phyloP scores from a whole-genome alignment of 2,888 invertebrate species.

The Cheilosia vulpina region DNA sequence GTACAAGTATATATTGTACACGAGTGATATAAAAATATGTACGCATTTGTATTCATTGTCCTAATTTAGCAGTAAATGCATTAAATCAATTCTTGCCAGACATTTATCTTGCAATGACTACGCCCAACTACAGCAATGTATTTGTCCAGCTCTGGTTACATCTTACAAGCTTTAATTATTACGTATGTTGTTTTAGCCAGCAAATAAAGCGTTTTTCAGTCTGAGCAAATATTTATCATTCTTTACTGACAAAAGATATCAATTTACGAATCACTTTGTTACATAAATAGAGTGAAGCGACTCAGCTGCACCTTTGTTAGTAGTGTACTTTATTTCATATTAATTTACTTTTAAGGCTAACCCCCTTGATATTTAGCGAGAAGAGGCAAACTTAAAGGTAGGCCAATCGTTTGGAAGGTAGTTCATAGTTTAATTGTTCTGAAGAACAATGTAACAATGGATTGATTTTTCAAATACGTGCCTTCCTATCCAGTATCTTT shows the following conservation, averaged over 20 bases:
- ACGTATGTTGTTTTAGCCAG: not conserved
- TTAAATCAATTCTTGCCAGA: not conserved
- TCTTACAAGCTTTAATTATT: slow-evolving; percentile 2
- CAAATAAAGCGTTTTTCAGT: not conserved
- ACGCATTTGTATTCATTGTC: not conserved
- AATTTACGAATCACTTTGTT: slow-evolving; percentile 16
- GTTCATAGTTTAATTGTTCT: too few species aligned
- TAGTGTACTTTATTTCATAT: not conserved
- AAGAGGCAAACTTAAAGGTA: not conserved
- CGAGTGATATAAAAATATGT: not conserved
- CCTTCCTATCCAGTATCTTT: too few species aligned
- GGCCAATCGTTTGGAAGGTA: too few species aligned
- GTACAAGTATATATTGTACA: too few species aligned
- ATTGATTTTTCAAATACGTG: too few species aligned
- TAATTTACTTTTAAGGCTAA: not conserved
- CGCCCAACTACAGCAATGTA: not conserved
- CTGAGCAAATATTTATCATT: not conserved
- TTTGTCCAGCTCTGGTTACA: not conserved
- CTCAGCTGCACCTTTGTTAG: not conserved
- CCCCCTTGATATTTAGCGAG: not conserved
- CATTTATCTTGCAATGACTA: not conserved
- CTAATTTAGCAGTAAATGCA: not conserved
- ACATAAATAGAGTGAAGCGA: not conserved
- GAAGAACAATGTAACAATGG: too few species aligned
- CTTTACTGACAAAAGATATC: not conserved